phyloP scores from a whole-genome alignment of 2,888 invertebrate genomes.

The Eupithecia vulgata region DNA sequence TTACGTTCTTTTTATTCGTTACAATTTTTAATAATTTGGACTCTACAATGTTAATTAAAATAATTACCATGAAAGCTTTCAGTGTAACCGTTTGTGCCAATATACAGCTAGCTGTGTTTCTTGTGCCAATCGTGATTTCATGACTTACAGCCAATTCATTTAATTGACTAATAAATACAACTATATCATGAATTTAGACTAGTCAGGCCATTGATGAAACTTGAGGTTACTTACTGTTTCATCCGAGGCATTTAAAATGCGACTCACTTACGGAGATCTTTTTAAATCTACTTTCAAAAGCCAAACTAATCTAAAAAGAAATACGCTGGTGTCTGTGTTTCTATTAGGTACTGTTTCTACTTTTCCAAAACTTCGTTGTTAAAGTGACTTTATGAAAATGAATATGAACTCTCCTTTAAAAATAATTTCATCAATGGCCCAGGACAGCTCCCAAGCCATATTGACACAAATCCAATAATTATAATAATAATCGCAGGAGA shows the following conservation, averaged over 20 bases:
- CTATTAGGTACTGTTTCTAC: conserved; percentile 21
- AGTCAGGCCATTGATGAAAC: conserved; percentile 44
- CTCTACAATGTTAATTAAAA: conserved; percentile 48
- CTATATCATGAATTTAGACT: conserved; percentile 32
- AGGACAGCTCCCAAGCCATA: conserved; percentile 32
- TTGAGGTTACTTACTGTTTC: conserved; percentile 40
- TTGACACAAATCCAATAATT: conserved; percentile 48
- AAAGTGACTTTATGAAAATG: conserved; percentile 33
- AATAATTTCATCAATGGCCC: conserved; percentile 42
- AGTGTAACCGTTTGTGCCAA: conserved; percentile 59
- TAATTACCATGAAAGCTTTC: conserved; percentile 50
- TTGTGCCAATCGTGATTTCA: conserved; percentile 41
- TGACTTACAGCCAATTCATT: conserved; percentile 36
- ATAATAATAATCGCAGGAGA: conserved; percentile 47
- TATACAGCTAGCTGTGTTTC: conserved; percentile 48
- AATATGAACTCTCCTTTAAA: conserved; percentile 35
- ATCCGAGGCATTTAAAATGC: conserved; percentile 32
- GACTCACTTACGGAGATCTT: conserved; percentile 35
- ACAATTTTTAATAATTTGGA: conserved; percentile 27
- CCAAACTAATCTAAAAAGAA: conserved; percentile 35
- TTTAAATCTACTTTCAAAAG: conserved; percentile 40
- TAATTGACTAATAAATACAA: conserved; percentile 28
- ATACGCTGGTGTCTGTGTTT: conserved; percentile 25
- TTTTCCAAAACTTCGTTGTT: conserved; percentile 15
- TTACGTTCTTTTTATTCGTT: conserved; percentile 30